Percentiles rank a stretch among this genome's conserved stretches.
Conservation (phyloP, 2,888 invertebrate genomes). For the Drosophila emarginata region DNA sequence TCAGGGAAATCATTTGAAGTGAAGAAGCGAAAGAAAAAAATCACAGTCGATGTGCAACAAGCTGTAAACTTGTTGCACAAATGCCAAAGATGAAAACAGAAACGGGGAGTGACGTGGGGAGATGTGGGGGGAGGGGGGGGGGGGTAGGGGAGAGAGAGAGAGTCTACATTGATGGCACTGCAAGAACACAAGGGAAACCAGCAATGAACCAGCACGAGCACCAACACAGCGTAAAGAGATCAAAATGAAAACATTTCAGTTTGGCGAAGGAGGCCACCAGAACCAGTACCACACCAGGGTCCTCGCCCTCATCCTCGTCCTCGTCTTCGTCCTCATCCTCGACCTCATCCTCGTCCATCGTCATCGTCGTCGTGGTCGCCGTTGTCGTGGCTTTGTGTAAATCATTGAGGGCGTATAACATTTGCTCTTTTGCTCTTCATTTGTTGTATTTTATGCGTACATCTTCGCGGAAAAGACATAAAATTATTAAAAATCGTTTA, state of each 20-base stretch:
- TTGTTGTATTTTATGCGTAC: constrained; percentile 78
- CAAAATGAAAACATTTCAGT: constrained; percentile 74
- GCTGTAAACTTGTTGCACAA: constrained; percentile 72
- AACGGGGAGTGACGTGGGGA: constrained; percentile 9
- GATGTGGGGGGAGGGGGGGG: constrained; percentile 5
- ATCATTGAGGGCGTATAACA: constrained; percentile 75
- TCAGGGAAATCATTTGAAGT: constrained; percentile 75
- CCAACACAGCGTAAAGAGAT: constrained; percentile 76
- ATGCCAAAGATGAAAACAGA: constrained; percentile 57
- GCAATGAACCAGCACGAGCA: constrained; percentile 36
- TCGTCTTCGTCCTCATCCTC: neutral
- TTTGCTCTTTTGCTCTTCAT: constrained; percentile 73
- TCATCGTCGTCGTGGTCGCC: neutral
- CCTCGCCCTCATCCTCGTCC: constrained; percentile 11
- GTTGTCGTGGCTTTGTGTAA: constrained; percentile 52
- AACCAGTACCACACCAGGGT: constrained; percentile 15
- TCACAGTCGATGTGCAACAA: constrained; percentile 71
- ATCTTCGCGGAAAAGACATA: constrained; percentile 77
- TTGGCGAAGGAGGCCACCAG: neutral
- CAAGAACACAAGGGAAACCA: constrained; percentile 27
- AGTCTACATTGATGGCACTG: constrained; percentile 26
- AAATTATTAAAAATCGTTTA: constrained; percentile 79
- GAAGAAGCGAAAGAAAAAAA: constrained; percentile 63
- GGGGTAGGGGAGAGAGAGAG: constrained; percentile 12
- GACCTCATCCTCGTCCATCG: neutral